Percentiles rank a stretch among this genome's conserved stretches.
These are phyloP conservation scores for Oncorhynchus mykiss DNA, from an alignment of 2,113 vertebrate species.

Conservation along the genomic window DNA sequence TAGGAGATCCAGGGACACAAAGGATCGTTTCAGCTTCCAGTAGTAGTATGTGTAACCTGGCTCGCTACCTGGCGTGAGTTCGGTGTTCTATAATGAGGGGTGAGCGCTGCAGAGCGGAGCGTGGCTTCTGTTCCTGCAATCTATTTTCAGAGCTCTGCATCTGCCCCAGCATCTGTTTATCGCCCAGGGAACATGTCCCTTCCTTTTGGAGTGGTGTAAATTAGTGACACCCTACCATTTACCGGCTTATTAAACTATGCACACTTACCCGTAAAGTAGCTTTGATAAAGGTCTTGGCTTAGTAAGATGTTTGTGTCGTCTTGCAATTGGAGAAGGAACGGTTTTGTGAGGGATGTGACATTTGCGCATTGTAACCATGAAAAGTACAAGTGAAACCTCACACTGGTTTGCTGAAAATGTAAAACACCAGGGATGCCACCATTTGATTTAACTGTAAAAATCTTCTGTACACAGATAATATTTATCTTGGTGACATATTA, in stretches of 20 bases:
- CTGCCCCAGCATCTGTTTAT: not conserved
- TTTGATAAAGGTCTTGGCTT: not conserved
- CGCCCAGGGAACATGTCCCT: not conserved
- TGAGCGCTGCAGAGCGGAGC: not conserved
- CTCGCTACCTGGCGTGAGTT: not conserved
- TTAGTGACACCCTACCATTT: not conserved
- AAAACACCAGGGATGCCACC: not conserved
- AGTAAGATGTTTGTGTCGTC: not conserved
- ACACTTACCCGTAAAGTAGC: not conserved
- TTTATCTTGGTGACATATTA: no score
- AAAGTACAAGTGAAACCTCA: not conserved
- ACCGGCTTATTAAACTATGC: not conserved
- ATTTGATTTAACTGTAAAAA: not conserved
- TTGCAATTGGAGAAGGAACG: not conserved
- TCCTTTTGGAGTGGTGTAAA: not conserved
- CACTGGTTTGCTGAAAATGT: not conserved
- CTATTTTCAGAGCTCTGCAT: not conserved
- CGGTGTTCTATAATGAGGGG: not conserved
- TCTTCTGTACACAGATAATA: no score
- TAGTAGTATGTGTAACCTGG: not conserved
- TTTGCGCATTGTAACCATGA: not conserved
- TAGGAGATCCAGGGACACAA: constrained; percentile 43
- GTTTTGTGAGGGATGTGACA: not conserved
- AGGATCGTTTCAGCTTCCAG: constrained; percentile 26
- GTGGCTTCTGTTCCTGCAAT: not conserved